Conservation (phyloP, 1,140 invertebrate genomes). For the Caenorhabditis elegans region WBcel235 BX284604.4:12086001-12086500, state of each 20-base stretch:
- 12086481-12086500: not conserved
- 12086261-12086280: conserved; percentile 13
- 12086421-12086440: too few species aligned
- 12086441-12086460: too few species aligned
- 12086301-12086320: conserved; percentile 17
- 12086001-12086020: conserved; percentile 26
- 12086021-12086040: conserved; percentile 30
- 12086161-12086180: conserved; percentile 35
- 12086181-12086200: conserved; percentile 12
- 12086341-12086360: conserved; percentile 19
- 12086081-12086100: conserved; percentile 18
- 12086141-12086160: conserved; percentile 21
- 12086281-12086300: conserved; percentile 36
- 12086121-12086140: not conserved
- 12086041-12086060: conserved; percentile 9
- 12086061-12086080: conserved; percentile 26
- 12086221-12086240: conserved; percentile 12
- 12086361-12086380: not conserved
- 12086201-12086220: conserved; percentile 8
- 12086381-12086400: conserved; percentile 33
- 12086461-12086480: conserved; percentile 11
- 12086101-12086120: conserved; percentile 23
- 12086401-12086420: conserved; percentile 3
- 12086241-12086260: not conserved
- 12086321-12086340: not conserved